Percentiles rank a stretch among this genome's conserved stretches.
Evolutionary conservation across 2,797 vertebrate species (phyloP).

Genomic region (Cossypha heuglini): DNA sequence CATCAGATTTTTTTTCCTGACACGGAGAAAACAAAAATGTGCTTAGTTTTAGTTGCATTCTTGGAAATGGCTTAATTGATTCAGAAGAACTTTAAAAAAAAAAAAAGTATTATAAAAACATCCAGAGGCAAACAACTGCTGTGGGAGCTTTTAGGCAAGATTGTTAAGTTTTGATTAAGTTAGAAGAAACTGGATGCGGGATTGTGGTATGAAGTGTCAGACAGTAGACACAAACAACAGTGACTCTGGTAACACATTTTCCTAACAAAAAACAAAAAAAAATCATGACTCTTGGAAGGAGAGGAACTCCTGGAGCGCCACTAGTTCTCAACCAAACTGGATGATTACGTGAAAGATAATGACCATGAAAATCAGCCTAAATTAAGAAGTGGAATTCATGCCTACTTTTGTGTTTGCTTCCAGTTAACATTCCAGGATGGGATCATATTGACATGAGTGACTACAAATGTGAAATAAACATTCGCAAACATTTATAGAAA

Average conservation of each 20-base stretch:
- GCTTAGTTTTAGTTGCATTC: neutral
- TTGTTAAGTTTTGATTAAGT: neutral
- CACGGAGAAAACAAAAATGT: neutral
- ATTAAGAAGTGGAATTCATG: neutral
- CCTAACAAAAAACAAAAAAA: neutral
- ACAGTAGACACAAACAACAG: conserved; percentile 5
- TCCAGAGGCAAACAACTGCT: neutral
- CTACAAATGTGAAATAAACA: conserved; percentile 16
- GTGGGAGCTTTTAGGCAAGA: neutral
- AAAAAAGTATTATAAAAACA: neutral
- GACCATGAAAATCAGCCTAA: conserved; percentile 23
- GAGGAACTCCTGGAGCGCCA: neutral
- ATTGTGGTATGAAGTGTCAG: conserved; percentile 3
- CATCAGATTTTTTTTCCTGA: neutral
- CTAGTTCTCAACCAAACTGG: neutral
- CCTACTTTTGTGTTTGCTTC: conserved; percentile 20
- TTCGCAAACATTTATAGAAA: neutral
- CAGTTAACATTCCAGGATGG: neutral
- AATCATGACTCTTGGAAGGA: neutral
- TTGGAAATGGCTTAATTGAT: conserved; percentile 5
- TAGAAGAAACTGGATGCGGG: neutral
- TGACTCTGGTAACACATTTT: neutral
- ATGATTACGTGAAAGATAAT: neutral
- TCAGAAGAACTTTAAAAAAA: neutral
- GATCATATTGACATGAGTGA: neutral